phyloP scores from a whole-genome alignment of 2,888 invertebrate species.

The Papilio gigon region DNA sequence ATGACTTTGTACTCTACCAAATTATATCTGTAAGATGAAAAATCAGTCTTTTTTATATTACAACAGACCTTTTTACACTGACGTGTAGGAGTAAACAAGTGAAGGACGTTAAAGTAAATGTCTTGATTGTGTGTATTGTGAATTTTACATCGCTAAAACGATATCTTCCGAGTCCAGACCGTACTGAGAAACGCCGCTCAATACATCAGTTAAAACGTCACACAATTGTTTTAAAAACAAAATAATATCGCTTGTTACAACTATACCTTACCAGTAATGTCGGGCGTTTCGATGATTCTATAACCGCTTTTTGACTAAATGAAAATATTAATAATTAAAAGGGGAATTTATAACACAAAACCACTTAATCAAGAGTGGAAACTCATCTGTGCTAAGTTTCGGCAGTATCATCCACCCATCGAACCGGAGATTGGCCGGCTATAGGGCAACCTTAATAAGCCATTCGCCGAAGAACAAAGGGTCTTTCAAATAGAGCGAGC shows the following conservation, averaged over 20 bases:
- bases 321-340: neutral
- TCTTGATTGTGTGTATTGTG: neutral
- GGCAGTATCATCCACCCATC: constrained; percentile 13
- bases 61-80: neutral
- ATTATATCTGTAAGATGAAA: no score
- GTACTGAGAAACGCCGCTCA: neutral
- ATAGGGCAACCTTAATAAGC: constrained; percentile 8
- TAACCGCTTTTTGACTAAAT: neutral
- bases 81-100: constrained; percentile 6
- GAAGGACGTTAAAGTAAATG: neutral
- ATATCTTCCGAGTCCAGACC: neutral
- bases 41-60: no score
- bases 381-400: constrained; percentile 4
- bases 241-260: no score
- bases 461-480: constrained; percentile 24
- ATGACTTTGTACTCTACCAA: no score
- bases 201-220: neutral
- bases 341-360: constrained; percentile 5
- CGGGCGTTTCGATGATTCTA: neutral
- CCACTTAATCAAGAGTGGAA: constrained; percentile 1
- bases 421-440: constrained; percentile 16
- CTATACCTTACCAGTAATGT: neutral
- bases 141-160: neutral
- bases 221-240: no score
- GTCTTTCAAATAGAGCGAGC: constrained; percentile 29